Conservation (phyloP, 2,888 invertebrate species). For the Gryllus longicercus region DNA sequence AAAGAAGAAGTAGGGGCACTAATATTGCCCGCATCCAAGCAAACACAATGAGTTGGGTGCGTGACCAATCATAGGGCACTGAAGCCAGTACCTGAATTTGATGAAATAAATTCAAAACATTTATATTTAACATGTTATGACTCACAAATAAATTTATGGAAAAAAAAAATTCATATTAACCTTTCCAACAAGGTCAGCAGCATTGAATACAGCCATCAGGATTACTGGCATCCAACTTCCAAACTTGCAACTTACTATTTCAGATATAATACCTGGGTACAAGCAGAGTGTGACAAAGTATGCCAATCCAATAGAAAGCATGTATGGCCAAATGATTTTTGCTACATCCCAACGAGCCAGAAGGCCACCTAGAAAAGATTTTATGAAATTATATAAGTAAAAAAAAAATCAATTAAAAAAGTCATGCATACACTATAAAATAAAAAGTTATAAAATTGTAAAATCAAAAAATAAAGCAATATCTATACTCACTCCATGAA, state of each 20-base stretch:
- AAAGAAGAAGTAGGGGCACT: conserved; percentile 77
- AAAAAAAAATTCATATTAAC: conserved; percentile 46
- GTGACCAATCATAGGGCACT: conserved; percentile 79
- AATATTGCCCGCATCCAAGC: conserved; percentile 69
- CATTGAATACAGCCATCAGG: conserved; percentile 84
- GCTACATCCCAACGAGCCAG: conserved; percentile 75
- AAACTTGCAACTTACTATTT: conserved; percentile 77
- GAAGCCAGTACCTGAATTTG: conserved; percentile 65
- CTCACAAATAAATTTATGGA: not conserved
- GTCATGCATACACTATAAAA: not conserved
- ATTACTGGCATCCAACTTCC: conserved; percentile 89
- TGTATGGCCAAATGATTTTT: conserved; percentile 82
- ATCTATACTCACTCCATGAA: too few relatives aligned
- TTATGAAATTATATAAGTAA: not conserved
- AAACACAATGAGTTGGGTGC: conserved; percentile 70
- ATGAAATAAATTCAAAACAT: conserved; percentile 22
- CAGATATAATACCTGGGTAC: conserved; percentile 88
- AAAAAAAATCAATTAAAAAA: not conserved
- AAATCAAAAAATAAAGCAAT: too few relatives aligned
- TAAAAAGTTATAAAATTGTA: too few relatives aligned
- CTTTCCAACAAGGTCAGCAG: conserved; percentile 81
- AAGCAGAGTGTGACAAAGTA: conserved; percentile 86
- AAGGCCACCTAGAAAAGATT: conserved; percentile 58
- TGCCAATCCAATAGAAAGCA: conserved; percentile 82
- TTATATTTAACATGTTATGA: not conserved